These are phyloP conservation scores for Papilio polyxenes DNA, from an alignment of 1,140 invertebrate genomes.

Conservation along the genomic window DNA sequence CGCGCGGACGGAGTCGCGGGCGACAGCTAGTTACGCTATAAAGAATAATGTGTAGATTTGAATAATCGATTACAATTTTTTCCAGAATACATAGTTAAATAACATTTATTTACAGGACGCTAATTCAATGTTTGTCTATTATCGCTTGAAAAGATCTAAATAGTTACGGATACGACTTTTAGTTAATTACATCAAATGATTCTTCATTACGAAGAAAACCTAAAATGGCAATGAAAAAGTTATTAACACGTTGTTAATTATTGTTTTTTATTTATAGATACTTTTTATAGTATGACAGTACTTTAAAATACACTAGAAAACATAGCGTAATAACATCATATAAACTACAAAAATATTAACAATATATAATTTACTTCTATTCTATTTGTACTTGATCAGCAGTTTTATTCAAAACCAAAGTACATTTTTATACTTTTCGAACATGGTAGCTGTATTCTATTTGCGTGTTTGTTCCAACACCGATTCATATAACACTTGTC, in stretches of 20 bases:
- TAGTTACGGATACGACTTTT: not conserved
- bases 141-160: not conserved
- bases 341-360: too few relatives aligned
- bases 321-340: too few relatives aligned
- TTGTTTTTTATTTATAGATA: too few relatives aligned
- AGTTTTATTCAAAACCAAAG: not conserved
- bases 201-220: not conserved
- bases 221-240: constrained; percentile 1
- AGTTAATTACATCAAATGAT: not conserved
- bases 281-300: too few relatives aligned
- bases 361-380: too few relatives aligned
- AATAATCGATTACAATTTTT: not conserved
- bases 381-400: too few relatives aligned
- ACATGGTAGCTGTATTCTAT: not conserved
- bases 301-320: too few relatives aligned
- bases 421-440: not conserved
- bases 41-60: not conserved
- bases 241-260: not conserved
- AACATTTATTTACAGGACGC: not conserved
- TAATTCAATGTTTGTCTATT: not conserved
- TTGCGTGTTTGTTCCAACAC: not conserved
- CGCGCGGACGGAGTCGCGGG: too few relatives aligned
- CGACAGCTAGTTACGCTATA: not conserved
- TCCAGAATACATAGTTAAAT: not conserved
- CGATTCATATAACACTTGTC: not conserved